Evolutionary conservation across 2,113 vertebrate species (phyloP).

Genomic region (Pterocles burchelli): DNA sequence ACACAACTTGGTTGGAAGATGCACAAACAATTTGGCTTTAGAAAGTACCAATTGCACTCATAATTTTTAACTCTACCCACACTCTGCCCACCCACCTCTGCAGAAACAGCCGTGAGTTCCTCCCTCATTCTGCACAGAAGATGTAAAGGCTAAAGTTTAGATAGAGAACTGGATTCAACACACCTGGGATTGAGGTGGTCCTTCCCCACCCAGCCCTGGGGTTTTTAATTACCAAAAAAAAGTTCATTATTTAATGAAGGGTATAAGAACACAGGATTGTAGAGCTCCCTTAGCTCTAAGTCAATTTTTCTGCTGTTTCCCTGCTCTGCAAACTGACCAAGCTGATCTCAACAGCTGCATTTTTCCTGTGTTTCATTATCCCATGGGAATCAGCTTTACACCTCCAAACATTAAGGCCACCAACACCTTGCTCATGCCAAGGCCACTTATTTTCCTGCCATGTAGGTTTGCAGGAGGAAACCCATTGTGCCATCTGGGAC

Average conservation of each 20-base stretch:
- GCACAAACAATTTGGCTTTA: not conserved
- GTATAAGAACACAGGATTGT: not conserved
- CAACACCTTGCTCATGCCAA: not conserved
- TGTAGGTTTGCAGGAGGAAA: not conserved
- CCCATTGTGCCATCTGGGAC: not conserved
- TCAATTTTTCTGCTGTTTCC: not conserved
- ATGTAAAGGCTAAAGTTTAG: not conserved
- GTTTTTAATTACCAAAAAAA: not conserved
- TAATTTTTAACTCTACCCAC: not conserved
- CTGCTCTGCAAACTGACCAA: not conserved
- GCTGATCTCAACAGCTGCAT: not conserved
- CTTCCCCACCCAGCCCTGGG: accelerated
- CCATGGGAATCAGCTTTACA: not conserved
- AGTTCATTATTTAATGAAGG: not conserved
- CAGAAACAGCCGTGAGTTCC: not conserved
- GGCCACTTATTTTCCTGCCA: not conserved
- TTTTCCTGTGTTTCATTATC: not conserved
- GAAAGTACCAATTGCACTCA: not conserved
- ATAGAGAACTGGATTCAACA: not conserved
- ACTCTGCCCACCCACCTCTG: not conserved
- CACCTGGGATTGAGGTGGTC: not conserved
- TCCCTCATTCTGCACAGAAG: not conserved
- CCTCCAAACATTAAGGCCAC: not conserved
- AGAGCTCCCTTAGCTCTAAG: not conserved
- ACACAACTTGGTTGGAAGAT: not conserved